These are phyloP conservation scores for Phoebastria nigripes DNA, from an alignment of 2,797 vertebrate species.

Conservation along the genomic window DNA sequence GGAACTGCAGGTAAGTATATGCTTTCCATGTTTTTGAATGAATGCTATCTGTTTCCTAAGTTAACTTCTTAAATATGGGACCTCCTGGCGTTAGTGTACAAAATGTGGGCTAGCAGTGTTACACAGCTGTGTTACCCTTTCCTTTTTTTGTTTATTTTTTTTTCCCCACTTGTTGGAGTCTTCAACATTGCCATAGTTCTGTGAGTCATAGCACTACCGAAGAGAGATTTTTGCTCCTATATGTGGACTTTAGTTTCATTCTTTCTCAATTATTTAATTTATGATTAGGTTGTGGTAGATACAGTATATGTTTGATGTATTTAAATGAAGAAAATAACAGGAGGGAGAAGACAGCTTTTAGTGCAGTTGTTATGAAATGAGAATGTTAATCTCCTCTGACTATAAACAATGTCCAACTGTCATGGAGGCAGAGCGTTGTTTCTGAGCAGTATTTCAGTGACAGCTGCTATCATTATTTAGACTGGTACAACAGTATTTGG, in stretches of 20 bases:
- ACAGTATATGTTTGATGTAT: background rate
- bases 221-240: background rate
- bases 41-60: background rate
- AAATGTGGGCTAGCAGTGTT: background rate
- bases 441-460: background rate
- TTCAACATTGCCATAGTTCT: background rate
- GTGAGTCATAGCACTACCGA: background rate
- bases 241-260: background rate
- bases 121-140: background rate
- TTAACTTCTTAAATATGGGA: background rate
- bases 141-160: background rate
- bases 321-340: background rate
- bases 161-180: background rate
- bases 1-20: conserved; percentile 76
- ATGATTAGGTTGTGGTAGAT: background rate
- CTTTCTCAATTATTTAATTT: background rate
- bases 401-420: background rate
- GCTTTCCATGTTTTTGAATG: background rate
- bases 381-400: background rate
- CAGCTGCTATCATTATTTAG: background rate
- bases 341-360: background rate
- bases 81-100: background rate
- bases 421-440: background rate
- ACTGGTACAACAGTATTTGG: background rate
- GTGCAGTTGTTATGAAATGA: background rate